Base-by-base conservation (phyloP, 1,140 invertebrate genomes). In the Araneus ventricosus region DNA sequence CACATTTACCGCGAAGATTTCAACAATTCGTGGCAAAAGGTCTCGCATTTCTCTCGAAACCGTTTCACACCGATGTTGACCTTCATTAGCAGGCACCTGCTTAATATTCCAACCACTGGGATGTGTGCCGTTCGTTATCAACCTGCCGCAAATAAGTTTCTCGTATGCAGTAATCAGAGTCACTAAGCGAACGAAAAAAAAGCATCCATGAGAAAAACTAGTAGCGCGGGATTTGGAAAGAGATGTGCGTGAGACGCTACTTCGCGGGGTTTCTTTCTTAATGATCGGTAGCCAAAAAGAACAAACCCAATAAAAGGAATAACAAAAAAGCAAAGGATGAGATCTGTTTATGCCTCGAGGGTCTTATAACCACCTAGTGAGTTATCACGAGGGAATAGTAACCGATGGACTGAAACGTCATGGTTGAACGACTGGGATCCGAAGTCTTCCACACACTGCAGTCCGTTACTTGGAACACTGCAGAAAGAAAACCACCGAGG, bases 391-490 rank as follows among this genome's bases (percentile, higher is more conserved):
- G 85, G 85, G 57, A 87, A 87, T 34, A 24, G 52, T 30, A 87
- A 87, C 57, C 34, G 70, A 75, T 75, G 70, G 70, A 20, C 52
- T 27, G 59, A 59, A 22, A 61, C 85, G n/a, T 63, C 39, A 87
- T 88, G 87, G 37, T 88, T 88, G 37, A 88, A 70, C 70, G 61
- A 88, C 37, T 88, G 63, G 39, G 87, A 70, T 52, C 34, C 22
- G 34, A 67, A 63, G 61, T 17, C 1, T 30, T 75, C 30, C 30
- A 75, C 34, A 14, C 45, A 45, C 17, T 30, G 22, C 1, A 67
- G 70, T 90, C 88, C 88, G 88, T 90, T 90, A 90, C 39, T 90
- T 63, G 4, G 59, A 20, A 45, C n/a, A 41, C 61, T 39, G n/a
- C 22, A 45, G 22, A 75, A 59, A 90, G 4, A 57, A 70, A 87